Base-by-base conservation (phyloP, 2,888 invertebrate genomes). In the Diadegma fenestrale region DNA sequence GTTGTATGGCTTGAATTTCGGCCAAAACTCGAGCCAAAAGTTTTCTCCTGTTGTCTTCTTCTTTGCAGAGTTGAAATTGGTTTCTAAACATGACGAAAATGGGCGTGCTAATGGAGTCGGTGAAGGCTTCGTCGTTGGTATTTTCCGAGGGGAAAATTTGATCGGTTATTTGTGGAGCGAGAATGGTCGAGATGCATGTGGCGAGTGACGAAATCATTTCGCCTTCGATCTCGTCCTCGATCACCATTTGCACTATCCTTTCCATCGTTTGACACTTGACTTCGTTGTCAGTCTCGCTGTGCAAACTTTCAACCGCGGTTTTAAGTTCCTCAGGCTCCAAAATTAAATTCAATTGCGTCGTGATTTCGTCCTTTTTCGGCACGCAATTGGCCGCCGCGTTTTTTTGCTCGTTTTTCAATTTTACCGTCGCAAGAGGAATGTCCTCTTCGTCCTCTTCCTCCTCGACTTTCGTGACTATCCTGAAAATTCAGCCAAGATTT, bases 41-140 rank as follows among this genome's bases (percentile, higher is more conserved):
- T 94, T 97, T 97, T 88, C 97, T 96, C 86, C 96, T 95, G 90
- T 97, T 95, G 94, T 97, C 96, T 94, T 98, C 96, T 93, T 96
- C 95, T 83, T 96, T 95, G 82, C 94, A 94, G 85, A 96, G 95
- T 89, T 96, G 96, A 91, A 96, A 96, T 78, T 99, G 95, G 94
- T 97, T 97, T 89, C 97, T 96, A 94, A 98, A 98, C 95, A 99
- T 95, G 22, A 98, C 96, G 94, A 98, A 99, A 89, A 99, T 94
- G 80, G 98, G 98, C 48, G 96, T 96, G 90, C 96, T 97, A 90
- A 97, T 96, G 91, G 97, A 97, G 92, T 97, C 97, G 89, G 96
- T 95, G 86, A 97, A 94, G 88, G 95, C 95, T 43, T 94, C 94
- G 26, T 94, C 94, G 61, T 94, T 96, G 86, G 95, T 93, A 87